A percentile compares a stretch with the other conserved stretches of the same genome.
These are phyloP conservation scores for Distichodus sexfasciatus DNA, from an alignment of 2,797 vertebrate genomes.

Conservation along the genomic window DNA sequence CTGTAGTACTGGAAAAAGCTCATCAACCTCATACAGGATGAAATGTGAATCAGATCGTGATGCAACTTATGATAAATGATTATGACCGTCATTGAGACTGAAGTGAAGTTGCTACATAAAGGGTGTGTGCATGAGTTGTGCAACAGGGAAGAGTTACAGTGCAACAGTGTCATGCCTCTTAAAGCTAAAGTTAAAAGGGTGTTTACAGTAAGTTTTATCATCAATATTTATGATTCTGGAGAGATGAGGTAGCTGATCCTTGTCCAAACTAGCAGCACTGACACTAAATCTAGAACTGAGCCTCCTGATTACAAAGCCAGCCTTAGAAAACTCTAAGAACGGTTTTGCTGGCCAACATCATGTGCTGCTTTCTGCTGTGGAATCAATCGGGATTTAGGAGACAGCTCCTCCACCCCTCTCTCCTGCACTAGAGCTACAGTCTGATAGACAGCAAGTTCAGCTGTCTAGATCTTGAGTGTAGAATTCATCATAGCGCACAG, in stretches of 20 bases:
- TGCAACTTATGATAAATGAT: too few relatives aligned
- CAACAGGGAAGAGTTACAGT: slow-evolving; percentile 7
- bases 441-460: neutral
- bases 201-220: too few relatives aligned
- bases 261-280: neutral
- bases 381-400: neutral
- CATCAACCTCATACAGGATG: too few relatives aligned
- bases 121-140: neutral
- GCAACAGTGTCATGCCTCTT: neutral
- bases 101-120: neutral
- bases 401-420: neutral
- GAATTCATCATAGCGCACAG: too few relatives aligned
- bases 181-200: neutral
- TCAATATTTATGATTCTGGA: neutral
- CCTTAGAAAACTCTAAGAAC: neutral
- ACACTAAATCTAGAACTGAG: neutral
- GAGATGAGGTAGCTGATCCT: neutral
- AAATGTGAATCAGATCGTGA: too few relatives aligned
- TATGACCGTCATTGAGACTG: neutral
- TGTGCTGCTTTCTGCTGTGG: neutral
- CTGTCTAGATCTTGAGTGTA: too few relatives aligned
- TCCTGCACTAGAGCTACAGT: neutral
- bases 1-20: too few relatives aligned
- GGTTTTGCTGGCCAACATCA: neutral
- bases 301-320: neutral